Percentiles rank a stretch among this genome's conserved stretches.
These are phyloP conservation scores for Numida meleagris DNA, from an alignment of 2,113 vertebrate species.

Conservation along the genomic window DNA sequence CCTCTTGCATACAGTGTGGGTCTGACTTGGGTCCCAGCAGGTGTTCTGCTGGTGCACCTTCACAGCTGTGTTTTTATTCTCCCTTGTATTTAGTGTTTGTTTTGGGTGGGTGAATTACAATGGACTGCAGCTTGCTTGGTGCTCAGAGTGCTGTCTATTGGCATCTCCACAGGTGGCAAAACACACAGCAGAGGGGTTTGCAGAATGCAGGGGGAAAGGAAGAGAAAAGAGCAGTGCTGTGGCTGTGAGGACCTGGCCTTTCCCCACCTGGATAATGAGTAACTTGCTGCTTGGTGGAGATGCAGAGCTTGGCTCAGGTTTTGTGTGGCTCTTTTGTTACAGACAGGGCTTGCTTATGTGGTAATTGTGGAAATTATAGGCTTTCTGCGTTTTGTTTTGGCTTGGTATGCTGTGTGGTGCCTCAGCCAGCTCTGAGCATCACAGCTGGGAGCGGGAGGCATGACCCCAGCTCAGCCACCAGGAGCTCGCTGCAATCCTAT, in stretches of 20 bases:
- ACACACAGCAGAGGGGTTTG: no score
- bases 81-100: fast-evolving
- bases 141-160: not conserved
- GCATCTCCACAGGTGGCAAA: not conserved
- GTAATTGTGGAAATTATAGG: not conserved
- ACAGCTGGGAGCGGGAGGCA: fast-evolving
- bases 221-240: not conserved
- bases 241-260: not conserved
- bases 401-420: not conserved
- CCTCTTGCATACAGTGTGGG: not conserved
- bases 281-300: not conserved
- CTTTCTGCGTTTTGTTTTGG: not conserved
- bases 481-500: not conserved
- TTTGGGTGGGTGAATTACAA: not conserved
- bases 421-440: not conserved
- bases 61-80: not conserved
- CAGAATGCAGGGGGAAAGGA: not conserved
- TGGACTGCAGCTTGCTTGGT: fast-evolving
- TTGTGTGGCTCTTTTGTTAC: not conserved
- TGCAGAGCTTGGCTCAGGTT: not conserved
- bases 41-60: not conserved
- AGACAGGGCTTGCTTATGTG: not conserved
- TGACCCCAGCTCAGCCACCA: not conserved
- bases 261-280: not conserved
- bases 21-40: not conserved